Evolutionary conservation across 2,113 vertebrate species (phyloP), one percentile per base, ranked within the genome.

Genomic region (Leuciscus idus): DNA sequence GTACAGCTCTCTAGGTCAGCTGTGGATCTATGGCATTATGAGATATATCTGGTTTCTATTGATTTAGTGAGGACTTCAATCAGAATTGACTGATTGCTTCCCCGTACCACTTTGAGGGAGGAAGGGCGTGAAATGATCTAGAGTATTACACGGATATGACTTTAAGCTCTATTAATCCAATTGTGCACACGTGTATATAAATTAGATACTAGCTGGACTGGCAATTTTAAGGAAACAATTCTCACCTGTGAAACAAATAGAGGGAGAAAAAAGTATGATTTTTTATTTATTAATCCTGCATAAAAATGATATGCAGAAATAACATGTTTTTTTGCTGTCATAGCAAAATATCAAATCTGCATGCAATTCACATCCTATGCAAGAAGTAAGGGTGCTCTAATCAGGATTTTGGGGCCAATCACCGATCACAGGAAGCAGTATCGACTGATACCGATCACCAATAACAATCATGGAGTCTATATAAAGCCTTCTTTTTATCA

Each of bases 41-140:
- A 89, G 89, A 84, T 88, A 76, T 72, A 93, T 90, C 86, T 89
- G 28, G 62, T 90, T 92, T 91, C 90, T 89, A 92, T 91, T 91
- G 92, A 93, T 92, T 93, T 84, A 55, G 81, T 83, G 90, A 73
- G 78, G 87, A 89, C 87, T 89, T 90, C 86, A 89, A 90, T 88
- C 86, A 89, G 64, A 90, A 89, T 88, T 88, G 84, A 91, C 89
- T 90, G 87, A 91, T 90, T 89, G 74, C 85, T 90, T 92, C 85
- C 33, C 81, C 89, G 88, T 85, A 81, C 80, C 61, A 68, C 62
- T 85, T 81, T 55, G 66, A 85, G 78, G 74, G 68, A 76, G 23
- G 72, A 73, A 80, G 43, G 21, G 30, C 15, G 48, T 82, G 66
- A 30, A 46, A 81, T 70, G 70, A 61, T 84, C 68, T 30, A 84